Evolutionary conservation across 2,797 vertebrate species (phyloP), one percentile per base, ranked within the genome.

Genomic region (Spinus pinus): DNA sequence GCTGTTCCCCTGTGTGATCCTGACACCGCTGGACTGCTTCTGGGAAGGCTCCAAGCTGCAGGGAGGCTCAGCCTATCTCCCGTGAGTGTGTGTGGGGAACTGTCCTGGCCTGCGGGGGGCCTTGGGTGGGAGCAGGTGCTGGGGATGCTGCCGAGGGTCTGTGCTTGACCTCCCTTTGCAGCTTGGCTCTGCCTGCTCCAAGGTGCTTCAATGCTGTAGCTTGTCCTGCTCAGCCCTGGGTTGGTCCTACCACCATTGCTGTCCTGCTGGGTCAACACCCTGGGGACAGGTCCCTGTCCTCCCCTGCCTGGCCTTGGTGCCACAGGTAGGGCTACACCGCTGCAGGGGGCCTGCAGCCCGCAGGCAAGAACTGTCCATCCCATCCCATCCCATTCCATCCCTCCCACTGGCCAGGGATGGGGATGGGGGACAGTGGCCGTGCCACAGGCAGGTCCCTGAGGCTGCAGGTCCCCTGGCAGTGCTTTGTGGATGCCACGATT

Each of bases 41-140:
- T 99, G 99, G 99, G 99, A 99, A 96, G 99, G 99, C 41, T 98
- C 99, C 97, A 99, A 99, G 96, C 98, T 99, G 90, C 99, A 99
- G 96, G 99, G 99, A 96, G 99, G 99, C 93, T 99, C 99, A 65
- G 99, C 99, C 93, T 99, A 99, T 96, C 98, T 99, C 97, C 99
- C 99, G 99, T 99, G 98, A 99, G 99, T 98, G 47, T 53, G 99
- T 98, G 35, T 16, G 41, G 84, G 96, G 95, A 93, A 1, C 50
- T 24, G 2, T 75, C 42, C 23, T 5, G 10, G 4, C 18, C 6
- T 31, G 28, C 1, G 7, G 31, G 86, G 90, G 82, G 12, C 10
- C 2, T 0, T 0, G 7, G 66, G 37, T 39, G 54, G 47, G 81
- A 64, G 41, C 53, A 51, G 44, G 51, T 56, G 9, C 27, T 46